Percentiles rank a stretch among this genome's conserved stretches.
Evolutionary conservation across 2,113 vertebrate species (phyloP).

Genomic region (Ceyx cyanopectus): DNA sequence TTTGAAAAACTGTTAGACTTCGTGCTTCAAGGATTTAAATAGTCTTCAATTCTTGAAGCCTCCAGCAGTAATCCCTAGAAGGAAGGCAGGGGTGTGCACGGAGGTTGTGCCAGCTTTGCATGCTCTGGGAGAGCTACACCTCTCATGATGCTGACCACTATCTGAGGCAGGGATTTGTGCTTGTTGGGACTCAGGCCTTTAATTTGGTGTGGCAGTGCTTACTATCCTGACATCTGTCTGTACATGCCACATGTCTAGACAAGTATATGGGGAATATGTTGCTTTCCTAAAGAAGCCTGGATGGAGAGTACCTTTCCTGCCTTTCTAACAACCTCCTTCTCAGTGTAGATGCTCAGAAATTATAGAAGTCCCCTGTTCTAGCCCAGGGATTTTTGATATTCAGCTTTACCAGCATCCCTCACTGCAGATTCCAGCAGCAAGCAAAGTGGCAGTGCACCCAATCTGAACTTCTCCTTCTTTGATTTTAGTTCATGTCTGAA

Average conservation of each 20-base stretch:
- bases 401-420: background rate
- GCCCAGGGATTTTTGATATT: background rate
- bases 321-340: background rate
- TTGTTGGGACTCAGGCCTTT: background rate
- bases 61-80: background rate
- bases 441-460: rapidly evolving
- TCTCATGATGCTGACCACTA: background rate
- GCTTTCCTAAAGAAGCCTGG: background rate
- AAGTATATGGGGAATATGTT: background rate
- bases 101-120: background rate
- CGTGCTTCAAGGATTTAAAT: background rate
- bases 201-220: background rate
- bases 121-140: background rate
- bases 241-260: rapidly evolving
- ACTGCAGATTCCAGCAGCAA: background rate
- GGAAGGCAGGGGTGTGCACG: background rate
- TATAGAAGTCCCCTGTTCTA: background rate
- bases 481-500: background rate
- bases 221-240: background rate
- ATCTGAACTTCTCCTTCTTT: background rate
- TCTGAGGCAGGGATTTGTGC: background rate
- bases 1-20: background rate
- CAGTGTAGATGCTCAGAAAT: background rate
- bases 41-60: background rate
- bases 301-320: background rate